Evolutionary conservation across 2,888 invertebrate genomes (phyloP), one percentile per base, ranked within the genome.

Genomic region (Ectropis crepuscularia): DNA sequence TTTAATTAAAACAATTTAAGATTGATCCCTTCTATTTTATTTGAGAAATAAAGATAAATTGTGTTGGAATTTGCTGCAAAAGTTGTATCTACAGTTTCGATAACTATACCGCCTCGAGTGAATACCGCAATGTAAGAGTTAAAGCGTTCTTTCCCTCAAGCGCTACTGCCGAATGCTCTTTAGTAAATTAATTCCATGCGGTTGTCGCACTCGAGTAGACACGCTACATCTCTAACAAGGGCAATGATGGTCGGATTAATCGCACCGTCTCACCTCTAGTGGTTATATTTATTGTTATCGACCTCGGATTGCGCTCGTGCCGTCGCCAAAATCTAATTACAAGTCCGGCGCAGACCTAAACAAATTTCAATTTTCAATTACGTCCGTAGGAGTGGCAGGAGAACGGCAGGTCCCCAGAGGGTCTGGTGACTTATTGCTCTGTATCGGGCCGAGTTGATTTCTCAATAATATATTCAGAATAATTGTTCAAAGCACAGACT

Each of bases 301-400:
- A 81, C 76, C 75, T 75, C 79, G 77, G 86, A 89, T 87, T 87
- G 85, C 83, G 82, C 83, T 74, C 79, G 79, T 80, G 76, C 78
- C 82, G 80, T 82, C 83, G 78, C 81, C 83, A 71, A 85, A 89
- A 91, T 91, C 86, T 83, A 92, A 90, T 92, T 90, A 91, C 83
- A 72, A 81, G 80, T 77, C 84, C 84, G 78, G 78, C 80, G 80
- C 81, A 81, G 84, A 87, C 90, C 91, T 91, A 90, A 90, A 91
- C 89, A 92, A 92, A 92, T 92, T 92, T 90, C 89, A 90, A 91
- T 91, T 90, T 89, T 89, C 91, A 91, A 92, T 92, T 91, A 90
- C 88, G 83, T 78, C 81, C 76, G 82, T 80, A 84, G 82, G 82
- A 86, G 81, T 84, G 81, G 82, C 80, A 73, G 72, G 75, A 74